Base-by-base conservation (phyloP, 1,140 invertebrate species). In the Heliconius eleuchia region DNA sequence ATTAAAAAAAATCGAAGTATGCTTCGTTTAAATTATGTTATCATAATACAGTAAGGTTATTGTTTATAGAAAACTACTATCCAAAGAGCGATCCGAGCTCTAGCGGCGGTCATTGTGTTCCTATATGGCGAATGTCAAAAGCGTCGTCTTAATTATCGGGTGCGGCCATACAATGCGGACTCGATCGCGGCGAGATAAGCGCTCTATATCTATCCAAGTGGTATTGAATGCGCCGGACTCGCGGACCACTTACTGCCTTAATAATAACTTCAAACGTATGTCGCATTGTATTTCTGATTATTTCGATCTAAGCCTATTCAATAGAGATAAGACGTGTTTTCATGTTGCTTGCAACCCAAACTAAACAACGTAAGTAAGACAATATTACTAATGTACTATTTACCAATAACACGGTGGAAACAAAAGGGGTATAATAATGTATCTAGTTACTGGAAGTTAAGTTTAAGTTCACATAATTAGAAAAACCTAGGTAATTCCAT, bases 61-160 rank as follows among this genome's bases (percentile, higher is more conserved):
- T 94, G 91, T 92, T 92, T 92, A 89, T 89, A 85, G 85, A 86
- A 85, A 87, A 86, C 89, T 93, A 91, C 85, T 90, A 94, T 94
- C 92, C 91, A 86, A 87, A 80, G 81, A 83, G 82, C 80, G 82
- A 77, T 82, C 80, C 80, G 83, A 80, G 86, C 90, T 92, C 92
- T 91, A 87, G 92, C 87, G 89, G 92, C 92, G 91, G 87, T 93
- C 91, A 94, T 94, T 94, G 92, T 94, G 89, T 92, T 93, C 92
- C 91, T 94, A 94, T 94, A 94, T 92, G 92, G 92, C 88, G 92
- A 94, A 92, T 93, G 92, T 94, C 92, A 94, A 93, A 94, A 94
- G 87, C 91, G 91, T 94, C 92, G 92, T 94, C 92, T 94, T 94
- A 94, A 94, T 94, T 94, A 94, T 93, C 92, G 89, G 90, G 89